Evolutionary conservation across 2,797 vertebrate genomes (phyloP).

Genomic region (Sebastes vulpes): DNA sequence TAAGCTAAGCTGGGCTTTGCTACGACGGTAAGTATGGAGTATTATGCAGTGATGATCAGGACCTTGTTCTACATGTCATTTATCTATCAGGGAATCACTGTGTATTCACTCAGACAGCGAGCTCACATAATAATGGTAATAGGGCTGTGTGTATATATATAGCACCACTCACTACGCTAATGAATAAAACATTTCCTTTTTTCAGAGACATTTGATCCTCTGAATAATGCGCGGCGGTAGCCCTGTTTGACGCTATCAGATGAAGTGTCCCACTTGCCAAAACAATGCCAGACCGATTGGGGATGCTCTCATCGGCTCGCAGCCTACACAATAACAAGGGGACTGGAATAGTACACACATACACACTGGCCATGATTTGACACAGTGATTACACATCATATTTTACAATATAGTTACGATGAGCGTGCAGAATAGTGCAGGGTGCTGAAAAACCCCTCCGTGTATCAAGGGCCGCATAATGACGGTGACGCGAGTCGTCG

Average conservation of each 20-base stretch:
- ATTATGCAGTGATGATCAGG: constrained; percentile 39
- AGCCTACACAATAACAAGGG: constrained; percentile 15
- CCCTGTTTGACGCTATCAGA: constrained; percentile 44
- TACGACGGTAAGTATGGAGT: not conserved
- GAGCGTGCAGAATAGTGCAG: not conserved
- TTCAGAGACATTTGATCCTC: constrained; percentile 42
- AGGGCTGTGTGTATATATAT: not conserved
- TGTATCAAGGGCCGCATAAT: constrained; percentile 47
- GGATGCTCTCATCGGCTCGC: constrained; percentile 51
- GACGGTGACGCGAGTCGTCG: constrained; percentile 22
- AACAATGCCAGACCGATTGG: constrained; percentile 71
- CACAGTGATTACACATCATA: constrained; percentile 19
- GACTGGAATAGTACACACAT: not conserved
- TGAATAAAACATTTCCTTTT: constrained; percentile 75
- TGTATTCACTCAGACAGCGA: constrained; percentile 50
- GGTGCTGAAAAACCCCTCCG: not conserved
- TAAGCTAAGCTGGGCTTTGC: not conserved
- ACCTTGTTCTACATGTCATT: constrained; percentile 32
- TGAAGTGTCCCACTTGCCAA: constrained; percentile 66
- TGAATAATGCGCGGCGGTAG: constrained; percentile 39
- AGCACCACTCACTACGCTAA: constrained; percentile 34
- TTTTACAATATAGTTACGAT: not conserved
- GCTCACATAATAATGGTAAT: constrained; percentile 45
- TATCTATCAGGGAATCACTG: constrained; percentile 50
- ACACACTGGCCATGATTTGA: constrained; percentile 35